Evolutionary conservation across 2,888 invertebrate genomes (phyloP).

Genomic region (Drosophila mettleri): DNA sequence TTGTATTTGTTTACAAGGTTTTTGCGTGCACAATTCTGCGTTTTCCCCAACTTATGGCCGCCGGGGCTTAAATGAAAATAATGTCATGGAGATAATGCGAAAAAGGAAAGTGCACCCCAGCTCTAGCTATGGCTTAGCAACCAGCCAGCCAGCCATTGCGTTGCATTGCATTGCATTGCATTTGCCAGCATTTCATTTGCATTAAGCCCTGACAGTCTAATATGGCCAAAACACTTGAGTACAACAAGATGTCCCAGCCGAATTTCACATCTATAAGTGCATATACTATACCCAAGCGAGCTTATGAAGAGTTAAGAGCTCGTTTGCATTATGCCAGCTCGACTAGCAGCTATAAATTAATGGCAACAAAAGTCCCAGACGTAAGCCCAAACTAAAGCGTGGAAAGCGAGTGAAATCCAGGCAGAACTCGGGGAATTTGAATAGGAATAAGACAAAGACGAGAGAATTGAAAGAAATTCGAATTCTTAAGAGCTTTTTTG

Average conservation of each 20-base stretch:
- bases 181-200: constrained; percentile 67
- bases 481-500: too few species aligned
- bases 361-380: neutral
- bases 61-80: constrained; percentile 70
- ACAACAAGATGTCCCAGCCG: constrained; percentile 33
- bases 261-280: constrained; percentile 15
- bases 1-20: constrained; percentile 78
- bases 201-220: constrained; percentile 57
- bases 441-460: neutral
- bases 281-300: constrained; percentile 8
- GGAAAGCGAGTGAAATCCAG: neutral
- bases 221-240: constrained; percentile 41
- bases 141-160: constrained; percentile 13
- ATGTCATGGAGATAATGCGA: constrained; percentile 69
- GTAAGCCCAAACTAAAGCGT: neutral
- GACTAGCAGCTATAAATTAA: constrained; percentile 9
- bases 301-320: constrained; percentile 38
- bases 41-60: constrained; percentile 54
- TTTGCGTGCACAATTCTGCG: constrained; percentile 73
- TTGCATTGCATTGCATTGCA: constrained; percentile 64
- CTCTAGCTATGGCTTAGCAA: constrained; percentile 44
- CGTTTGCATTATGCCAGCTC: constrained; percentile 16
- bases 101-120: constrained; percentile 68
- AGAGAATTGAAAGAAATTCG: too few species aligned
- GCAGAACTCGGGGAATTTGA: neutral